phyloP scores from a whole-genome alignment of 2,888 invertebrate species.

The Ectemnius lituratus region DNA sequence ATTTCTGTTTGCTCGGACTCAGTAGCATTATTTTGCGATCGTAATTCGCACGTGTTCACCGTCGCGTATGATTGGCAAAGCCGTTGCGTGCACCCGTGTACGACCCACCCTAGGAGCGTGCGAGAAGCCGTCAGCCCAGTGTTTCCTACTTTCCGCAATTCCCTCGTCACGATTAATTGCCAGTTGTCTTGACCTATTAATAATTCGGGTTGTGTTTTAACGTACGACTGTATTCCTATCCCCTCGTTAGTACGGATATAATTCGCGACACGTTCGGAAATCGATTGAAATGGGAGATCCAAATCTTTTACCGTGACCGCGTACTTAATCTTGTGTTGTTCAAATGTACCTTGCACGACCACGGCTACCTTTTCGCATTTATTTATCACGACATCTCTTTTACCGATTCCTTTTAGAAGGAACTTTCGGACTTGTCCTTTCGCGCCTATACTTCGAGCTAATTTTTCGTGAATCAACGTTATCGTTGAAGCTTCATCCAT shows the following conservation, averaged over 20 bases:
- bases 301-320: background rate
- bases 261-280: background rate
- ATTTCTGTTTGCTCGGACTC: background rate
- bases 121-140: background rate
- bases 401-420: background rate
- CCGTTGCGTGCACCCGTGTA: background rate
- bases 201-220: background rate
- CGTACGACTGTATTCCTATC: background rate
- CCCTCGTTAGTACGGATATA: background rate
- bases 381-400: too few relatives aligned
- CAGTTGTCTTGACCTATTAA: constrained; percentile 16
- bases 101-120: background rate
- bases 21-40: background rate
- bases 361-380: background rate
- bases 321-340: too few relatives aligned
- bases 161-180: background rate
- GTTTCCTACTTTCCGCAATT: background rate
- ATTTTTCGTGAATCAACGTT: background rate
- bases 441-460: background rate
- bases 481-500: constrained; percentile 8
- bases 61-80: too few relatives aligned
- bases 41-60: too few relatives aligned
- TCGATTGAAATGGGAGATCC: background rate
- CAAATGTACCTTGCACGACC: background rate
- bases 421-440: background rate